Evolutionary conservation across 2,888 invertebrate genomes (phyloP), one percentile per base, ranked within the genome.

Genomic region (Drosophila phalerata): DNA sequence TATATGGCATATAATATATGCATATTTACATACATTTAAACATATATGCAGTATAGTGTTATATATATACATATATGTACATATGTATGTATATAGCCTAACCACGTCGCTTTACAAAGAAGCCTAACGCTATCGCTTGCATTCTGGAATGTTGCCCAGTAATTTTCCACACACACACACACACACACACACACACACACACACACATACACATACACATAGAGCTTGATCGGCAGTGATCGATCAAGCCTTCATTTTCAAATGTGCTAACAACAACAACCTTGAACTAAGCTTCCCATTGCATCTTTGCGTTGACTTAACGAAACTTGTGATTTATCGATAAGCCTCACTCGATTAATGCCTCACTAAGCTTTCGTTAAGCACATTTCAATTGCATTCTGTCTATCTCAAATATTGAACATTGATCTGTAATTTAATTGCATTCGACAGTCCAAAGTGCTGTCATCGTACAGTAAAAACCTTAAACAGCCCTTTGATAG

Each of bases 101-200:
- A 66, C 53, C 67, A 64, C 42, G 34, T 60, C 48, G 57, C 48
- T 71, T 56, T 57, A 58, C 48, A 69, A 60, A 48, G 58, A 53
- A 63, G 62, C 62, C 62, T 68, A 73, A 73, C 57, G 61, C 73
- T 69, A 74, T 73, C 73, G 74, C 73, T 45, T 66, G 53, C 66
- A 62, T 45, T 65, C 61, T 51, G 69, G 69, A 81, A 77, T 70
- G 74, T 62, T 68, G 48, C 64, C 61, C 69, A 73, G 81, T 81
- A 75, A 66, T 76, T 80, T 82, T 82, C 81, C 83, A 70, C 63
- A 64, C 48, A 49, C 63, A 42, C 48, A 56, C 49, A 51, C 42
- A 65, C 51, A 69, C 40, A 65, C 30, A 22, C 48, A 61, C 40
- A 68, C 45, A 47, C 37, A 34, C n/a, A 48, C 67, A 43, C 37